Conservation (phyloP, 2,113 vertebrate species). For the Pelecanoides urinatrix region DNA sequence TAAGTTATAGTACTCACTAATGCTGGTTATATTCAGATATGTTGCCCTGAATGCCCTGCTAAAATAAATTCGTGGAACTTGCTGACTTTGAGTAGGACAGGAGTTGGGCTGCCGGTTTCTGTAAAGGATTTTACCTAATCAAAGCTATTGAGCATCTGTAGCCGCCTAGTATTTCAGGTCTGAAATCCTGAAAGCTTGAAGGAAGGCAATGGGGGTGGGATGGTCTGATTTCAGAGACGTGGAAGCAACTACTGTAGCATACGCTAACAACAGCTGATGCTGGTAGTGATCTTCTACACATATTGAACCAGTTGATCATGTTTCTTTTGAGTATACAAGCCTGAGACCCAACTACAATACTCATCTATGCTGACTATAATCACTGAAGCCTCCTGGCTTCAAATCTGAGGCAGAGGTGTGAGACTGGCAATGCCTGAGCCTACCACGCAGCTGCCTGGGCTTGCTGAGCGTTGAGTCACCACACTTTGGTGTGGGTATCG, state of each 20-base stretch:
- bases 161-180: background rate
- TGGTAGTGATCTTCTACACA: background rate
- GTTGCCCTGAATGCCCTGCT: background rate
- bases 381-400: background rate
- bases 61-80: background rate
- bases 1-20: background rate
- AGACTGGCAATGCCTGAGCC: background rate
- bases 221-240: accelerated
- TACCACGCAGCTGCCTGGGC: background rate
- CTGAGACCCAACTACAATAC: background rate
- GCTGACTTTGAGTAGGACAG: background rate
- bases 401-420: background rate
- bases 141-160: background rate
- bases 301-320: background rate
- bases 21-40: background rate
- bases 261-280: background rate
- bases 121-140: background rate
- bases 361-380: background rate
- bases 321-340: background rate
- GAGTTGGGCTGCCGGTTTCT: background rate
- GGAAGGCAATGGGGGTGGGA: background rate
- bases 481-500: background rate
- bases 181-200: background rate
- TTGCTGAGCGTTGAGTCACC: background rate
- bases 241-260: background rate